A percentile compares a stretch with the other conserved stretches of the same genome.
Conservation (phyloP, 2,888 invertebrate species). For the Agonopterix alstromeriana region DNA sequence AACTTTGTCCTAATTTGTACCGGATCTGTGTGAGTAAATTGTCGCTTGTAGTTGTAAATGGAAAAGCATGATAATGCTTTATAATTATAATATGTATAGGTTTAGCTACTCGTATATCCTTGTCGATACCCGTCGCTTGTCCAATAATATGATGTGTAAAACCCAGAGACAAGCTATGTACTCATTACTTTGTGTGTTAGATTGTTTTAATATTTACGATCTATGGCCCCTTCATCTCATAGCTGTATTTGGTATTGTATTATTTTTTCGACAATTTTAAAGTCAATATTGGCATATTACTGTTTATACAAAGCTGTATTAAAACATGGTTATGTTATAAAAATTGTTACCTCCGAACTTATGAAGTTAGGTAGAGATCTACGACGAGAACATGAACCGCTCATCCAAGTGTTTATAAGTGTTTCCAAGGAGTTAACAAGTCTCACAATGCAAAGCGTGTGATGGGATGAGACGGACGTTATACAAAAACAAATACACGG, state of each 20-base stretch:
- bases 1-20: constrained; percentile 15
- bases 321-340: too few relatives aligned
- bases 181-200: constrained; percentile 54
- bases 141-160: constrained; percentile 37
- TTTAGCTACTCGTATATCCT: constrained; percentile 41
- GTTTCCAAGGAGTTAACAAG: too few relatives aligned
- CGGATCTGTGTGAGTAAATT: constrained; percentile 67
- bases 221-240: constrained; percentile 36
- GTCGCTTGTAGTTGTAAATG: constrained; percentile 62
- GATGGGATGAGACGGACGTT: too few relatives aligned
- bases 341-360: too few relatives aligned
- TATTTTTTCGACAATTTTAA: too few relatives aligned
- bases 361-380: too few relatives aligned
- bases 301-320: too few relatives aligned
- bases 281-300: too few relatives aligned
- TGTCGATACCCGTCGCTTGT: constrained; percentile 59
- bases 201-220: constrained; percentile 43
- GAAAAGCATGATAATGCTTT: constrained; percentile 63
- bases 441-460: too few relatives aligned
- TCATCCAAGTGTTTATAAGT: too few relatives aligned
- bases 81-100: constrained; percentile 29
- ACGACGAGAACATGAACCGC: too few relatives aligned
- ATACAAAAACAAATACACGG: too few relatives aligned
- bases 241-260: constrained; percentile 29
- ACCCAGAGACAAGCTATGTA: constrained; percentile 45